Evolutionary conservation across 2,113 vertebrate genomes (phyloP).

Genomic region (Tiliqua scincoides): DNA sequence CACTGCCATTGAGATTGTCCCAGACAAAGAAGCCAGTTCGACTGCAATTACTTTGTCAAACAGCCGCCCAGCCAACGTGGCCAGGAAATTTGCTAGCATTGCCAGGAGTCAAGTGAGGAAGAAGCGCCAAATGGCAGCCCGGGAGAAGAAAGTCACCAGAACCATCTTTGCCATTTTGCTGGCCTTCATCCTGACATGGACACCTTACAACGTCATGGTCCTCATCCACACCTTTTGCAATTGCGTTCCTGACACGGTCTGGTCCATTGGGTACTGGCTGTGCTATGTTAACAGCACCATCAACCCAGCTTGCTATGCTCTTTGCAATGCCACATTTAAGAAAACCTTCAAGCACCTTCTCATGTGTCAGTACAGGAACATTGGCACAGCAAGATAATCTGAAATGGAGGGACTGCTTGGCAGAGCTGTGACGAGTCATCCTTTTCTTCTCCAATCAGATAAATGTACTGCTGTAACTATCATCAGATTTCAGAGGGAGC

Average conservation of each 20-base stretch:
- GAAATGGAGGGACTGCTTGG: constrained; percentile 51
- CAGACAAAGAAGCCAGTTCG: constrained; percentile 81
- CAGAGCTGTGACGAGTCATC: constrained; percentile 33
- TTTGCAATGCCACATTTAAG: constrained; percentile 99
- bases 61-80: constrained; percentile 86
- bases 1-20: constrained; percentile 94
- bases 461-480: constrained; percentile 29
- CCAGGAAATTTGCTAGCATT: constrained; percentile 96
- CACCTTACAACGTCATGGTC: constrained; percentile 98
- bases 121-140: constrained; percentile 96
- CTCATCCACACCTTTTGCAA: constrained; percentile 97
- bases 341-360: constrained; percentile 98
- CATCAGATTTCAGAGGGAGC: constrained; percentile 38
- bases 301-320: constrained; percentile 97
- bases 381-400: constrained; percentile 90
- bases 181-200: constrained; percentile 98
- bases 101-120: constrained; percentile 96
- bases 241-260: constrained; percentile 93
- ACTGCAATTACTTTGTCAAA: constrained; percentile 84
- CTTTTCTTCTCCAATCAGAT: constrained; percentile 43
- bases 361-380: constrained; percentile 97
- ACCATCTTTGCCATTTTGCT: constrained; percentile 98
- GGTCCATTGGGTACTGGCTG: constrained; percentile 98
- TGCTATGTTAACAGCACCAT: constrained; percentile 99
- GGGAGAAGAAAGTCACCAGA: constrained; percentile 97